Conservation (phyloP, 2,797 vertebrate genomes). For the Oophaga sylvatica region DNA sequence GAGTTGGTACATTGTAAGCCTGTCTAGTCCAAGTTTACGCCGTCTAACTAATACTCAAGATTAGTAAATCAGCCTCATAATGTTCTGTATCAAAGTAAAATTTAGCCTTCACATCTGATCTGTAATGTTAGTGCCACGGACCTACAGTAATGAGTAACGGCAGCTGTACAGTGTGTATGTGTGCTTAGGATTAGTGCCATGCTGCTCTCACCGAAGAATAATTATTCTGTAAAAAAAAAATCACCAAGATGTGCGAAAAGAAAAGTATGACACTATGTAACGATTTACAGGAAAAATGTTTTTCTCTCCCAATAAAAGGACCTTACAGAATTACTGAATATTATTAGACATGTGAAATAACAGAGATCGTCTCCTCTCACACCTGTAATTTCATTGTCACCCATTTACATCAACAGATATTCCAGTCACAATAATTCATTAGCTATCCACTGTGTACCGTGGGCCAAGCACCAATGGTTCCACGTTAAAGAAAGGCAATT, state of each 20-base stretch:
- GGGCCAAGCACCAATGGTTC: no score
- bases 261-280: neutral
- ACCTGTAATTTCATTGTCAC: no score
- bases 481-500: no score
- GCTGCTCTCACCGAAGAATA: conserved; percentile 12
- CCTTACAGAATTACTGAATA: neutral
- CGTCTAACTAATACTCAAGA: no score
- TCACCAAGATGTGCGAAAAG: conserved; percentile 2
- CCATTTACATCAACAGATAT: no score
- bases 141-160: conserved; percentile 34
- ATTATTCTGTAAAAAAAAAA: conserved; percentile 14
- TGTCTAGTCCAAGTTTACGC: no score
- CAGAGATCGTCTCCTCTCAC: neutral
- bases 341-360: neutral
- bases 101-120: conserved; percentile 12
- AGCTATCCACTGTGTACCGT: no score
- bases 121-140: neutral
- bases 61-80: no score
- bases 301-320: no score
- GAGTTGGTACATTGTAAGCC: no score
- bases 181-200: conserved; percentile 48
- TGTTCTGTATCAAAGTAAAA: conserved; percentile 21
- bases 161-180: conserved; percentile 35
- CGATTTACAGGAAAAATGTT: no score
- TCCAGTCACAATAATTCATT: no score